Percentiles rank a stretch among this genome's conserved stretches.
phyloP scores from a whole-genome alignment of 2,888 invertebrate genomes.

The Drosophila multiciliata region DNA sequence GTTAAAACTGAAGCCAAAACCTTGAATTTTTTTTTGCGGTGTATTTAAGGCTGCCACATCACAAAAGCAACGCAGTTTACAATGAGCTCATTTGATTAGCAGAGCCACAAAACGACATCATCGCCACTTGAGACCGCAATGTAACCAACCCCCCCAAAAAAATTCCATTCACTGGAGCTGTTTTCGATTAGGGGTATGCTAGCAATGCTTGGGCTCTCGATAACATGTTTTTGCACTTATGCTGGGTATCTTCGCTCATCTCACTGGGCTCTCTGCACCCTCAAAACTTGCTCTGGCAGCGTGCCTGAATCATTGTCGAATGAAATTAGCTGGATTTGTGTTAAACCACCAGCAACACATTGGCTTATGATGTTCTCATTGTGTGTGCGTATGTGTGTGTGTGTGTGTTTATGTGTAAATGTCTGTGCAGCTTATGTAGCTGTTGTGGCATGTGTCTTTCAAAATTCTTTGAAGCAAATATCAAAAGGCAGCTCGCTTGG shows the following conservation, averaged over 20 bases:
- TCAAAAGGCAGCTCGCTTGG: conserved; percentile 40
- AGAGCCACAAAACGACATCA: conserved; percentile 57
- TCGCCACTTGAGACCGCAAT: conserved; percentile 27
- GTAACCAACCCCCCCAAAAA: not conserved
- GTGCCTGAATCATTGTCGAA: conserved; percentile 68
- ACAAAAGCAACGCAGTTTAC: conserved; percentile 50
- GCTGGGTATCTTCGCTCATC: conserved; percentile 6
- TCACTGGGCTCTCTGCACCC: conserved; percentile 1
- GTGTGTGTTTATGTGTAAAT: conserved; percentile 15
- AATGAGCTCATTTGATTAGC: conserved; percentile 70
- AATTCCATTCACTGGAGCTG: conserved; percentile 2
- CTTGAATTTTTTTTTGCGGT: conserved; percentile 16
- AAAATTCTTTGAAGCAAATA: conserved; percentile 48
- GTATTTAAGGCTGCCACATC: conserved; percentile 33
- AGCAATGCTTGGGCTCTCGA: conserved; percentile 35
- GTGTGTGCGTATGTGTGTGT: conserved; percentile 3
- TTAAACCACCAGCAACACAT: conserved; percentile 53
- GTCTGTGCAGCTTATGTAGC: conserved; percentile 55
- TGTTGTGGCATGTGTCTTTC: conserved; percentile 25
- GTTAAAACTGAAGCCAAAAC: conserved; percentile 9
- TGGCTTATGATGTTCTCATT: conserved; percentile 44
- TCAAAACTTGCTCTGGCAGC: conserved; percentile 18
- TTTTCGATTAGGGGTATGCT: conserved; percentile 42
- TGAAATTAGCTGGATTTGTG: conserved; percentile 70
- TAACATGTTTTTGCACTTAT: conserved; percentile 80